These are phyloP conservation scores for Equus quagga DNA, from an alignment of 2,113 vertebrate species.

Conservation along the genomic window DNA sequence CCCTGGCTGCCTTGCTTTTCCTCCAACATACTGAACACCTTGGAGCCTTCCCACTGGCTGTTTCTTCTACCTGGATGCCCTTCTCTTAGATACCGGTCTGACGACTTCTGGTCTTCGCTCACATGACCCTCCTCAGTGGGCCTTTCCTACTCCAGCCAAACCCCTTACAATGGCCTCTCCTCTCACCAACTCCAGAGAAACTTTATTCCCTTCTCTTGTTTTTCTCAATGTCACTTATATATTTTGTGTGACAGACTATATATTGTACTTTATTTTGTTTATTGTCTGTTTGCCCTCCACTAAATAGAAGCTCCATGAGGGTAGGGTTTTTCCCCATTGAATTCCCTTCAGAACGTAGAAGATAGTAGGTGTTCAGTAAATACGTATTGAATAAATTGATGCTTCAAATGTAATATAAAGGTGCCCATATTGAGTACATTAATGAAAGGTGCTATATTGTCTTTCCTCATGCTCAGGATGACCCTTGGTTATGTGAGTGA, in stretches of 20 bases:
- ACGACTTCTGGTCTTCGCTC: not conserved
- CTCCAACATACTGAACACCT: not conserved
- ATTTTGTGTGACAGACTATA: not conserved
- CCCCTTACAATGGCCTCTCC: not conserved
- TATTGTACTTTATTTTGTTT: not conserved
- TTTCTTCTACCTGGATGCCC: not conserved
- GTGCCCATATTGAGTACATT: not conserved
- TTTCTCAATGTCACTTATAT: not conserved
- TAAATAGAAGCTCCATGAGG: not conserved
- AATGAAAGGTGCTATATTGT: not conserved
- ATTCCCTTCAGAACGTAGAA: not conserved
- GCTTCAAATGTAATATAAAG: not conserved
- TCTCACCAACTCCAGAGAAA: not conserved
- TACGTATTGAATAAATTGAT: not conserved
- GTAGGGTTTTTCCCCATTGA: not conserved
- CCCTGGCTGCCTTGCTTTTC: not conserved
- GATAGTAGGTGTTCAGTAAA: not conserved
- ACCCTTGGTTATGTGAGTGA: conserved; percentile 97
- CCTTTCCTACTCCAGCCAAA: not conserved
- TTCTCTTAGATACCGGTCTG: not conserved
- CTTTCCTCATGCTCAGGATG: conserved; percentile 87
- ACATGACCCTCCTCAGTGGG: not conserved
- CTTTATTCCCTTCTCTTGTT: not conserved
- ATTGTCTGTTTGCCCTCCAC: not conserved
- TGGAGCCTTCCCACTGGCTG: not conserved